Conservation (phyloP, 2,888 invertebrate species). For the Augochlorella aurata region DNA sequence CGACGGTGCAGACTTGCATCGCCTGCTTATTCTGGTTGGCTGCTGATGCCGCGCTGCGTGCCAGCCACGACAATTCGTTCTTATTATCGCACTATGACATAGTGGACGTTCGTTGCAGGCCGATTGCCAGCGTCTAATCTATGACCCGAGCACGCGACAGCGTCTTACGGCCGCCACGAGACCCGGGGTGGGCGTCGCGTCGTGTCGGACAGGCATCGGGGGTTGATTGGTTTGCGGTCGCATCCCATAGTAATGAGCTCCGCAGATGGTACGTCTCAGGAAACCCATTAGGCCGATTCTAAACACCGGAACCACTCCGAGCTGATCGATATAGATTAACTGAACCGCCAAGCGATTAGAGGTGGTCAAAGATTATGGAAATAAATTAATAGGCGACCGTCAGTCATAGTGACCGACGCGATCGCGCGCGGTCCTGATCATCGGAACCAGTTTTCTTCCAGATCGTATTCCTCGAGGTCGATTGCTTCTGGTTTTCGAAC, state of each 20-base stretch:
- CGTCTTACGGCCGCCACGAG: conserved; percentile 76
- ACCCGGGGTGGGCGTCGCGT: conserved; percentile 60
- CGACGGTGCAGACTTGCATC: background rate
- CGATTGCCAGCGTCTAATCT: conserved; percentile 61
- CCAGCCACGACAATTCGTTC: conserved; percentile 27
- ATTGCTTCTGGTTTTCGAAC: background rate
- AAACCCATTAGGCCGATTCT: conserved; percentile 78
- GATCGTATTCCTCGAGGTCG: background rate
- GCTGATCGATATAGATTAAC: conserved; percentile 61
- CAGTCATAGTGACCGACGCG: conserved; percentile 24
- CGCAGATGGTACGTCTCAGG: conserved; percentile 80
- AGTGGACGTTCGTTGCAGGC: conserved; percentile 38
- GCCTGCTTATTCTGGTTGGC: background rate
- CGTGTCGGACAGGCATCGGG: conserved; percentile 68
- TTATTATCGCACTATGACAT: conserved; percentile 35
- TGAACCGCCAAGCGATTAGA: conserved; percentile 7
- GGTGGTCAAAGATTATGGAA: conserved; percentile 46
- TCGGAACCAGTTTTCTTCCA: background rate
- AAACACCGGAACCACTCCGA: conserved; percentile 66
- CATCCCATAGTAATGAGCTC: conserved; percentile 81
- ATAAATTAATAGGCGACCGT: conserved; percentile 33
- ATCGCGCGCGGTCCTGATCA: background rate
- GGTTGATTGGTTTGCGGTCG: conserved; percentile 81
- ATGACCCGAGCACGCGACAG: conserved; percentile 52
- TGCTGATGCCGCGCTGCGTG: background rate